A percentile compares a stretch with the other conserved stretches of the same genome.
Conservation (phyloP, 2,888 invertebrate species). For the Drosophila atripex region DNA sequence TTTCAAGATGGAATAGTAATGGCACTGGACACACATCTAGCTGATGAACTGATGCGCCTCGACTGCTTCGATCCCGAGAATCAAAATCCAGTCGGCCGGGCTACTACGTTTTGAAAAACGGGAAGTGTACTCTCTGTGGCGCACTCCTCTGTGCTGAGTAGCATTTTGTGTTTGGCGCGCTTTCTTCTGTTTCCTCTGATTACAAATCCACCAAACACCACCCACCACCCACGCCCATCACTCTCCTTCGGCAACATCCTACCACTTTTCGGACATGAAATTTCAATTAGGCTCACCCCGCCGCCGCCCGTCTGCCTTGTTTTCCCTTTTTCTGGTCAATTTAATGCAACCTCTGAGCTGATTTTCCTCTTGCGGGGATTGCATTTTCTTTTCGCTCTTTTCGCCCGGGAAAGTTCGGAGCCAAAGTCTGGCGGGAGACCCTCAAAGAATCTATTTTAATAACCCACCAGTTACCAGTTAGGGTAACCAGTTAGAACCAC, state of each 20-base stretch:
- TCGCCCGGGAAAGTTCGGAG: neutral
- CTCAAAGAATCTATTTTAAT: no score
- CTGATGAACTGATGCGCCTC: neutral
- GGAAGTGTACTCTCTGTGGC: neutral
- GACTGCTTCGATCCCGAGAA: neutral
- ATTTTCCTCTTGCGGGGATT: slow-evolving; percentile 20
- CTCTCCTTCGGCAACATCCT: slow-evolving; percentile 28
- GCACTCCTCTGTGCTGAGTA: neutral
- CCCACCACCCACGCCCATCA: neutral
- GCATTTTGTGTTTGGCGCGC: neutral
- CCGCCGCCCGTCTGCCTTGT: slow-evolving; percentile 49
- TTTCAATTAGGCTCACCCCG: slow-evolving; percentile 79
- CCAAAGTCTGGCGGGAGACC: no score
- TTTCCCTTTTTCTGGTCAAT: slow-evolving; percentile 78
- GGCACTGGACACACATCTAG: neutral
- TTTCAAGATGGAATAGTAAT: slow-evolving; percentile 5
- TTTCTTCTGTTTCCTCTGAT: slow-evolving; percentile 9
- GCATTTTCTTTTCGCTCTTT: slow-evolving; percentile 9
- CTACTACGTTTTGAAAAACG: neutral
- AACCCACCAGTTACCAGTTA: no score
- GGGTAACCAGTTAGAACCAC: no score
- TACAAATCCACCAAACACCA: slow-evolving; percentile 31
- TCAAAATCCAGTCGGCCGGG: neutral
- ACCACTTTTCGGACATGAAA: slow-evolving; percentile 78
- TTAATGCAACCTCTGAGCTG: slow-evolving; percentile 62